Conservation (phyloP, 1,140 invertebrate genomes). For the Drosophila arawakana region DNA sequence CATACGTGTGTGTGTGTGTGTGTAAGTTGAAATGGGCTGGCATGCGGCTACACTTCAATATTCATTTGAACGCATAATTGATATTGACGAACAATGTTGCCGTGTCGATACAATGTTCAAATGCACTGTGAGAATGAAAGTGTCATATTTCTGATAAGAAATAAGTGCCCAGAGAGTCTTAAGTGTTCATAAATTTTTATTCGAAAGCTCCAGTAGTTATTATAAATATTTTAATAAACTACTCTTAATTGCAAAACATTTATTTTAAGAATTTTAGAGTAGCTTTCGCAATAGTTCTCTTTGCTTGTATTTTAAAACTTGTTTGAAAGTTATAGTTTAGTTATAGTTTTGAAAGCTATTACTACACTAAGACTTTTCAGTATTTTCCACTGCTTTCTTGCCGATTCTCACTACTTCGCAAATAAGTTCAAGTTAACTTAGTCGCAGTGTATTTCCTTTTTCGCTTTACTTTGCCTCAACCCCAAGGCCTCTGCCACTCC, state of each 20-base stretch:
- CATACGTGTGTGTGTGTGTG: constrained; percentile 10
- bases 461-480: constrained; percentile 21
- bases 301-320: background rate
- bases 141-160: too few species aligned
- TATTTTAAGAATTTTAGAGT: too few species aligned
- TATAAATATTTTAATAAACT: too few species aligned
- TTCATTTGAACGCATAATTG: constrained; percentile 83
- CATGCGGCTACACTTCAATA: constrained; percentile 79
- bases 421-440: constrained; percentile 10
- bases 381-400: too few species aligned
- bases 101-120: constrained; percentile 42
- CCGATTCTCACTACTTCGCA: too few species aligned
- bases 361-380: too few species aligned
- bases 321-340: background rate
- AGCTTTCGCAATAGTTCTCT: too few species aligned
- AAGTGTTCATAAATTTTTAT: too few species aligned
- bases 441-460: constrained; percentile 41
- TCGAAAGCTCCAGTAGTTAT: too few species aligned
- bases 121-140: constrained; percentile 52
- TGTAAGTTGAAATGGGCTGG: constrained; percentile 39
- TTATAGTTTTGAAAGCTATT: too few species aligned
- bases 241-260: too few species aligned
- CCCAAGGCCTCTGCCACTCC: background rate
- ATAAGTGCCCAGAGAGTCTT: too few species aligned
- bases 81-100: constrained; percentile 82